Base-by-base conservation (phyloP, 92 coral and sea anemone genomes). In the Epizoanthus ramosus region DNA sequence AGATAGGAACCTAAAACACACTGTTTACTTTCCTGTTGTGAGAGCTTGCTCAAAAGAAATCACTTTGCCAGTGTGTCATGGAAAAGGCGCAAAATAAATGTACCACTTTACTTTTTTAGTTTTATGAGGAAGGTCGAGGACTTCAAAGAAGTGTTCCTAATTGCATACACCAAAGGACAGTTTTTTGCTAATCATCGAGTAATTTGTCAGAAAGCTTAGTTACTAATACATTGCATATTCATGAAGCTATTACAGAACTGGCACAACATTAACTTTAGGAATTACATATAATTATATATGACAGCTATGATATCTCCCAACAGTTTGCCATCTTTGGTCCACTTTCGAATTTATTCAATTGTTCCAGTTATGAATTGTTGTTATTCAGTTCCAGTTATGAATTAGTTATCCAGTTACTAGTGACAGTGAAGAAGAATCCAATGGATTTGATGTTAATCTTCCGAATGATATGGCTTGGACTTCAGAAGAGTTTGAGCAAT, bases 1-100 rank as follows among this genome's bases (percentile, higher is more conserved):
- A 66, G 50, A 59, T 53, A 69, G 74, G 50, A 84, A 84, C 82
- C 79, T 70, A 19, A 7, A 43, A 41, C 82, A 84, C 71, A 67
- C 82, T 33, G 57, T 84, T 74, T 84, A 76, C 31, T 84, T 74
- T 60, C 87, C 87, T 52, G 57, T 74, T 74, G 87, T 84, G n/a
- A 80, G 75, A 69, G 73, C 87, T 2, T 84, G 87, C 68, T 79
- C 73, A 21, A 84, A 41, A 74, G 81, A 74, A 72, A 73, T 84
- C 33, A 84, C 87, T n/a, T 84, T 73, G 61, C 87, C 87, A 21
- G 82, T 84, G 50, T 21, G 60, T 39, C 87, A 84, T 75, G n/a
- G n/a, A n/a, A n/a, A n/a, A n/a, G n/a, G n/a, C n/a, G n/a, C n/a
- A n/a, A n/a, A n/a, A n/a, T n/a, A n/a, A n/a, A n/a, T n/a, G n/a